Evolutionary conservation across 1,140 invertebrate species (phyloP).

Genomic region (Drosophila albomicans): DNA sequence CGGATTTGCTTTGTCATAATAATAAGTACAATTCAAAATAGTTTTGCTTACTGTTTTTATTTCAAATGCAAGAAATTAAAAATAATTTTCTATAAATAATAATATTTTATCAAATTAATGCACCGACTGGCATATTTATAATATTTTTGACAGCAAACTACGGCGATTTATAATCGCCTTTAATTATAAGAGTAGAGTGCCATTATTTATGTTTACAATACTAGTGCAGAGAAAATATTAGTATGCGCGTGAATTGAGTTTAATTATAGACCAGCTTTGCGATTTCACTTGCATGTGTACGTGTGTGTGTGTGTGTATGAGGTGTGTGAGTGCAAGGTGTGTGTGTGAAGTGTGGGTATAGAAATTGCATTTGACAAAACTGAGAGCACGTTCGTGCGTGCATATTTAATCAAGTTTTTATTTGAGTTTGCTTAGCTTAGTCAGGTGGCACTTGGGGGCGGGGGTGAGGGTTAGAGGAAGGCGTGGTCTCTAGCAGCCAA

Average conservation of each 20-base stretch:
- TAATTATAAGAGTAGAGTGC: constrained; percentile 1
- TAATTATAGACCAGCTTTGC: constrained; percentile 37
- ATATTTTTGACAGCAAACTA: background rate
- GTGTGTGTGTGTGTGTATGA: background rate
- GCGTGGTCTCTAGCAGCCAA: background rate
- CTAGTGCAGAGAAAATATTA: constrained; percentile 3
- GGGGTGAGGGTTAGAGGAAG: background rate
- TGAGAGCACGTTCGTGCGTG: constrained; percentile 41
- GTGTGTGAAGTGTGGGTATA: constrained; percentile 14
- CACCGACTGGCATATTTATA: background rate
- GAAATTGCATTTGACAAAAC: constrained; percentile 52
- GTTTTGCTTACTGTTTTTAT: too few species aligned
- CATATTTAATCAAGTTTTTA: constrained; percentile 55
- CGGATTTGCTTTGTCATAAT: too few species aligned
- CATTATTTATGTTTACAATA: constrained; percentile 24
- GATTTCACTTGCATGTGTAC: constrained; percentile 13
- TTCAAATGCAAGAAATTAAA: too few species aligned
- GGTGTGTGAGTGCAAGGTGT: constrained; percentile 13
- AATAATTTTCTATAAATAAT: background rate
- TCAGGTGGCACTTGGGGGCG: constrained; percentile 6
- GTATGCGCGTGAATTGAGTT: constrained; percentile 30
- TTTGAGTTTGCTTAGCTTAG: constrained; percentile 35
- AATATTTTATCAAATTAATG: too few species aligned
- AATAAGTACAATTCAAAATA: too few species aligned
- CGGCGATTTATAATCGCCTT: constrained; percentile 23